A percentile compares a stretch with the other conserved stretches of the same genome.
Evolutionary conservation across 2,113 vertebrate genomes (phyloP).

Genomic region (Euleptes europaea): DNA sequence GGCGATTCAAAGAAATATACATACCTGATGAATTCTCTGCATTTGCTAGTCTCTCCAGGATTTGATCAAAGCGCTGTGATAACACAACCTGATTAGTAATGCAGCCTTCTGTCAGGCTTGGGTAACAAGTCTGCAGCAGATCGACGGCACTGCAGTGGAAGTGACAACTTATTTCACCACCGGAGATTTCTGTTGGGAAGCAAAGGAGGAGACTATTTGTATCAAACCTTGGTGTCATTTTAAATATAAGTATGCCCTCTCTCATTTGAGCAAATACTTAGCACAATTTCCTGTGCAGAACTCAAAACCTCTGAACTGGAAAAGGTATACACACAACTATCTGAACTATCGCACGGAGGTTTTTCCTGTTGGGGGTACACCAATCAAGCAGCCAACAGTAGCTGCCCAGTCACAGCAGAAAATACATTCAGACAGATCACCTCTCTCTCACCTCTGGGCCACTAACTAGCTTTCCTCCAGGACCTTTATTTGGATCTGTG

Average conservation of each 20-base stretch:
- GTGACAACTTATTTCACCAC: slow-evolving; percentile 71
- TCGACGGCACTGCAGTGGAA: slow-evolving; percentile 86
- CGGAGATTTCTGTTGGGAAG: slow-evolving; percentile 70
- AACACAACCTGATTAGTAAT: slow-evolving; percentile 77
- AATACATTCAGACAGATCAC: no score
- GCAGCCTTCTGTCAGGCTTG: slow-evolving; percentile 82
- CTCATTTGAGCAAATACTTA: background rate
- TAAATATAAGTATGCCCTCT: background rate
- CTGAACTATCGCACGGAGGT: background rate
- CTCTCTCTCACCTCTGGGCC: background rate
- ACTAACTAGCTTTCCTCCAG: background rate
- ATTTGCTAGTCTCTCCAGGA: slow-evolving; percentile 73
- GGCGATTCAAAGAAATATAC: background rate
- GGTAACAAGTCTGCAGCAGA: slow-evolving; percentile 84
- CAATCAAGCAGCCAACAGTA: background rate
- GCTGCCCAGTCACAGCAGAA: background rate
- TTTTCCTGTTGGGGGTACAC: background rate
- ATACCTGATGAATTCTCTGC: slow-evolving; percentile 80
- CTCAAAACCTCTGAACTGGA: no score
- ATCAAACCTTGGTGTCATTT: background rate
- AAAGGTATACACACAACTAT: background rate
- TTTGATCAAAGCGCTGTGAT: slow-evolving; percentile 81
- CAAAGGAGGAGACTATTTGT: slow-evolving; percentile 4
- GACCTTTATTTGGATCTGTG: no score
- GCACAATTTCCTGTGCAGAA: background rate